Base-by-base conservation (phyloP, 2,888 invertebrate species). In the Scaptomyza parva region DNA sequence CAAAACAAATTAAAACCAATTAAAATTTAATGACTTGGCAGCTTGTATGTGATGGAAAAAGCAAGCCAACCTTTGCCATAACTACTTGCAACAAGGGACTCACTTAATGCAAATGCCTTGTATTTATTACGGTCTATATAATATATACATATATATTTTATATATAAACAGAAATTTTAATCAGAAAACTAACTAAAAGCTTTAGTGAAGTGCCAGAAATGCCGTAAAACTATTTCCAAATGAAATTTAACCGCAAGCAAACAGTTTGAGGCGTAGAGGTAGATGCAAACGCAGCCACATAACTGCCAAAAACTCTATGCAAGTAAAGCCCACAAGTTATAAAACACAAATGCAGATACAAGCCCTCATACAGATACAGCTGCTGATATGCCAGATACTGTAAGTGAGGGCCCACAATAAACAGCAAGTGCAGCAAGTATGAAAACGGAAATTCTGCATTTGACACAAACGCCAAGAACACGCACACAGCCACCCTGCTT, bases 371-470 rank as follows among this genome's bases (percentile, higher is more conserved):
- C 60, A 68, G 41, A 47, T 60, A 68, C 52, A 63, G 45, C 39
- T 28, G 14, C 35, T 33, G 51, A 62, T 67, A 50, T 35, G 39
- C 58, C 58, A 59, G 40, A 30, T 33, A 44, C 76, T 53, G 43
- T 50, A 28, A 61, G 63, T 48, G 48, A 70, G 53, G 61, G 59
- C 73, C 70, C 78, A 76, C 73, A 78, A 87, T 86, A 86, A 79
- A 82, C 70, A 72, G 77, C 80, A 75, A 77, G 63, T 68, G 70
- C 88, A 85, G 70, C 71, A 74, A 72, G 65, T 76, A 74, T 65
- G 58, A 74, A 74, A 77, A 75, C 82, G 82, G 83, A 75, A 86
- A 72, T 63, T 77, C 86, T 88, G 86, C 83, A 79, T 78, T 86
- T 84, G 88, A 88, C 83, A 84, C 75, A 88, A 81, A 78, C 64